A percentile compares a stretch with the other conserved stretches of the same genome.
These are phyloP conservation scores for Dichetophora obliterata DNA, from an alignment of 2,888 invertebrate species.

Conservation along the genomic window DNA sequence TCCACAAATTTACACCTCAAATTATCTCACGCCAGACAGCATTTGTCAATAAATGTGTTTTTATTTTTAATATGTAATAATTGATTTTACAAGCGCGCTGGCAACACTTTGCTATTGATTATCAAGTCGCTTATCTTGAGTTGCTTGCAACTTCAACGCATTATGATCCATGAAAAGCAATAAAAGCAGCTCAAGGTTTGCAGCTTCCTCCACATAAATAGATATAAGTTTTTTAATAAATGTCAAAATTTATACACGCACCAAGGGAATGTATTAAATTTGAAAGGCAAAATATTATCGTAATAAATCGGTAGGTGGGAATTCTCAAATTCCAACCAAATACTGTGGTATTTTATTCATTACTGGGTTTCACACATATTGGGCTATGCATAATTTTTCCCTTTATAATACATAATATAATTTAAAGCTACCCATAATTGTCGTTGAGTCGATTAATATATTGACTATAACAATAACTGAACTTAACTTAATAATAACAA, in stretches of 20 bases:
- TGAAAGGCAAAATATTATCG: background rate
- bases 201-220: slow-evolving; percentile 24
- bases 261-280: slow-evolving; percentile 5
- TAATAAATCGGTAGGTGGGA: background rate
- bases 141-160: background rate
- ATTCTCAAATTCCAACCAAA: background rate
- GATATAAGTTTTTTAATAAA: background rate
- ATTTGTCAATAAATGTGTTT: no score
- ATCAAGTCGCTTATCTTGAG: background rate
- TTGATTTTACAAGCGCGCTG: background rate
- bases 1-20: no score
- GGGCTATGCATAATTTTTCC: no score
- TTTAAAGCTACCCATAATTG: no score
- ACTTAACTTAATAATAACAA: background rate
- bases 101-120: background rate
- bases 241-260: background rate
- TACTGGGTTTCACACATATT: no score
- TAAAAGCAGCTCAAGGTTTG: slow-evolving; percentile 27
- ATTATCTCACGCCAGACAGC: no score
- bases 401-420: no score
- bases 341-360: background rate
- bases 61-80: no score
- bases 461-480: no score
- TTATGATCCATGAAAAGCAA: background rate
- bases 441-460: no score